Base-by-base conservation (phyloP, 2,888 invertebrate genomes). In the Drosophila anomelani region DNA sequence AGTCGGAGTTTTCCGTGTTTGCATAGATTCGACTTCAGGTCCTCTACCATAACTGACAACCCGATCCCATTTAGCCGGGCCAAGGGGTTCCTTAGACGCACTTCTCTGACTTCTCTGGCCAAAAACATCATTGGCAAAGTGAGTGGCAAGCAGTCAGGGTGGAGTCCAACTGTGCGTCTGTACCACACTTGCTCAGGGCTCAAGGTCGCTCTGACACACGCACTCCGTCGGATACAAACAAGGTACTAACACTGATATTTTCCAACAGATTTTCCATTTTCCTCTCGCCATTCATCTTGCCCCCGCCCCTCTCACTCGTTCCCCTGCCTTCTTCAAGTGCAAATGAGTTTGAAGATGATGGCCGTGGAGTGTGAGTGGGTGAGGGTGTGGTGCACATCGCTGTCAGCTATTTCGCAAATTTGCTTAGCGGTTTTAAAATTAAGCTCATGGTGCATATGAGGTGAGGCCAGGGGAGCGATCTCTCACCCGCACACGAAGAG, bases 401-500 rank as follows among this genome's bases (percentile, higher is more conserved):
- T 70, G 73, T 77, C 75, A 88, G 77, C 78, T 78, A 77, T 87
- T 85, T 80, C 60, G 76, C 77, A 88, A 89, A 87, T 82, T 86
- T 88, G 77, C 83, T 87, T 88, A 89, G 85, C 82, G 85, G 79
- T 89, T 85, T 85, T 75, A 74, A 82, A 84, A 81, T 81, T 80
- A 84, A 89, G 78, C 85, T 75, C 66, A 49, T 76, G 69, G 78
- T 66, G 74, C 34, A 54, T 54, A 53, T 34, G 51, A 34, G 46
- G 47, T 64, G 26, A 20, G 39, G 38, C 44, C 77, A 72, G 26
- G 84, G 53, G 61, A 44, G 61, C 36, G 43, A 66, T 43, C 49
- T 38, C 36, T 61, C 39, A 41, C 60, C 47, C 34, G 39, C 34
- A 20, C 17, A 26, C 39, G 34, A 34, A 26, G 29, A 17, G 29